Base-by-base conservation (phyloP, 2,797 vertebrate genomes). In the Toxotes lorentzi region DNA sequence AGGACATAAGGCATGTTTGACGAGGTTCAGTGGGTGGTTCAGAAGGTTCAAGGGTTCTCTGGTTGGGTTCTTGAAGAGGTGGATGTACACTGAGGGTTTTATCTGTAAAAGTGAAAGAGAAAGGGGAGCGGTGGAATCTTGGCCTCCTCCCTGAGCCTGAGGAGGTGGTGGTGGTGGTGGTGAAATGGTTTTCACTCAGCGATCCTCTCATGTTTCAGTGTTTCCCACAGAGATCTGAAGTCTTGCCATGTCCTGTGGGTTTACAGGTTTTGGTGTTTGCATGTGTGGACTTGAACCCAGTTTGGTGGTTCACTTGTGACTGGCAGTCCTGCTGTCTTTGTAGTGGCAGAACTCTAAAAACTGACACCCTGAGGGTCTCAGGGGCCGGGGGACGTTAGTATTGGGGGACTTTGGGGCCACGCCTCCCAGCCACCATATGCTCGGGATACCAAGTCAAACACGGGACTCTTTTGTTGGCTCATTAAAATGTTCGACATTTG, bases 371-470 rank as follows among this genome's bases (percentile, higher is more conserved):
- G 34, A 27, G 77, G 90, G 4, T 14, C 45, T 7, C 7, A 0
- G 14, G 43, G 13, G 38, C 63, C 57, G 14, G 71, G 71, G 72
- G 73, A 56, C 76, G 68, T 60, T 76, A 41, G 84, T 80, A 79
- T 70, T 76, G 63, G 70, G 63, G 76, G 84, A 71, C 83, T 70
- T 70, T 14, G 23, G 80, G 90, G 87, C 75, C 65, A 69, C 63
- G 76, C 86, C 87, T 84, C 34, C 53, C 58, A 53, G 81, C 81
- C 73, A 54, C 93, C 94, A 94, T 95, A 91, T 95, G 93, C 76
- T 92, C 66, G 30, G 30, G 80, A 89, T 64, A 89, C 81, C 87
- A 89, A 91, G 76, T 89, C 90, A 93, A 93, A 93, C 89, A 92
- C 30, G 73, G 56, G 73, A 71, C 70, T 45, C 60, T 76, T 74